Conservation (phyloP, 2,888 invertebrate genomes). For the Lissocephala sabroskyi region DNA sequence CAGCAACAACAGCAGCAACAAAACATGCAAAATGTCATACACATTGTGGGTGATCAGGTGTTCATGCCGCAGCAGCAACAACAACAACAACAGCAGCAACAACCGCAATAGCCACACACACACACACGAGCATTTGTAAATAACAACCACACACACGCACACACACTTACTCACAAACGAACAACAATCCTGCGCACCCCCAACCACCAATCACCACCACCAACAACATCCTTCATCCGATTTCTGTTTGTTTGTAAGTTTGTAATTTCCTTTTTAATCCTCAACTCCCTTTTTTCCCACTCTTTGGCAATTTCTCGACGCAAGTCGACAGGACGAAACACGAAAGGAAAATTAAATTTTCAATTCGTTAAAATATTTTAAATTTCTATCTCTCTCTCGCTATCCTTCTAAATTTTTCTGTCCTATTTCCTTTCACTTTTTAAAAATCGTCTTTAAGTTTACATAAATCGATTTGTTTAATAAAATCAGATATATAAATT, state of each 20-base stretch:
- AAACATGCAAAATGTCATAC: constrained; percentile 66
- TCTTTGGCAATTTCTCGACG: too few relatives aligned
- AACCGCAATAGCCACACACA: constrained; percentile 9
- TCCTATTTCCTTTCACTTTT: too few relatives aligned
- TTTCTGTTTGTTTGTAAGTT: constrained; percentile 51
- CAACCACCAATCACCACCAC: background rate
- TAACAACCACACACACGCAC: constrained; percentile 17
- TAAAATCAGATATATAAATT: too few relatives aligned
- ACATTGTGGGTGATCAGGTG: constrained; percentile 67
- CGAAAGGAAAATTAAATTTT: too few relatives aligned
- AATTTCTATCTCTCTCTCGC: too few relatives aligned
- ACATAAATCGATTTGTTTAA: too few relatives aligned
- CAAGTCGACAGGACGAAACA: too few relatives aligned
- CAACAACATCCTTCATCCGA: constrained; percentile 27
- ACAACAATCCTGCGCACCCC: background rate
- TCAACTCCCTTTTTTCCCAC: too few relatives aligned
- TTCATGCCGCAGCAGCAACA: constrained; percentile 46
- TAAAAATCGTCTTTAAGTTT: too few relatives aligned
- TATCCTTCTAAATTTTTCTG: too few relatives aligned
- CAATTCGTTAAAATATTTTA: too few relatives aligned
- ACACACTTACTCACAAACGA: constrained; percentile 3
- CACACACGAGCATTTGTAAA: constrained; percentile 12
- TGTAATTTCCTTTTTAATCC: constrained; percentile 7
- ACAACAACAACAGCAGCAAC: constrained; percentile 14
- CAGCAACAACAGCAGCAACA: constrained; percentile 37